A percentile compares a stretch with the other conserved stretches of the same genome.
Conservation (phyloP, 2,797 vertebrate genomes). For the Manis javanica region DNA sequence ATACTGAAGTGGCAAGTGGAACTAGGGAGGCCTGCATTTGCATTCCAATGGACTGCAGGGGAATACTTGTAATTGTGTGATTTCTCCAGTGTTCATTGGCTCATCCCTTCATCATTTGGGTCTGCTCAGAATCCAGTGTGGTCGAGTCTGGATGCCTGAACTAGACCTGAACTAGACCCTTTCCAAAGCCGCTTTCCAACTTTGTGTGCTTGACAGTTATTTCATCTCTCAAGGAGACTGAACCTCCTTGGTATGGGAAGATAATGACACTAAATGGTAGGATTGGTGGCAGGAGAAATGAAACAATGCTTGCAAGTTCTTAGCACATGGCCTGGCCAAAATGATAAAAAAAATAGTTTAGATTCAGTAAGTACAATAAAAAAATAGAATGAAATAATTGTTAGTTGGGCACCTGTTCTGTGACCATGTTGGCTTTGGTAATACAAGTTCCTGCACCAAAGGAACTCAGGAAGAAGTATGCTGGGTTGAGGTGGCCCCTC, state of each 20-base stretch:
- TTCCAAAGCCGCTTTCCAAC: neutral
- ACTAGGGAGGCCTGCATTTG: neutral
- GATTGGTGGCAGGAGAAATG: neutral
- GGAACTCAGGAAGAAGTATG: neutral
- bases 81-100: neutral
- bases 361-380: neutral
- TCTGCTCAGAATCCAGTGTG: too few species aligned
- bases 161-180: neutral
- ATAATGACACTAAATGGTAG: neutral
- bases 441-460: neutral
- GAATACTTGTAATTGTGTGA: slow-evolving; percentile 13
- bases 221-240: neutral
- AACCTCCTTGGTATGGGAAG: neutral
- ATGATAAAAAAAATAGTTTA: neutral
- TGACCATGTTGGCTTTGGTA: neutral
- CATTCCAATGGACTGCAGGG: neutral
- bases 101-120: neutral
- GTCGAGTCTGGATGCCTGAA: neutral
- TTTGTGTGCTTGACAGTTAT: neutral
- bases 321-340: neutral
- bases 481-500: fast-evolving
- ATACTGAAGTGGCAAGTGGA: neutral
- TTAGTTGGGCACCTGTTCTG: neutral
- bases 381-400: neutral
- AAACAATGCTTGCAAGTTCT: neutral